Base-by-base conservation (phyloP, 1,140 invertebrate genomes). In the Drosophila yakuba region DNA sequence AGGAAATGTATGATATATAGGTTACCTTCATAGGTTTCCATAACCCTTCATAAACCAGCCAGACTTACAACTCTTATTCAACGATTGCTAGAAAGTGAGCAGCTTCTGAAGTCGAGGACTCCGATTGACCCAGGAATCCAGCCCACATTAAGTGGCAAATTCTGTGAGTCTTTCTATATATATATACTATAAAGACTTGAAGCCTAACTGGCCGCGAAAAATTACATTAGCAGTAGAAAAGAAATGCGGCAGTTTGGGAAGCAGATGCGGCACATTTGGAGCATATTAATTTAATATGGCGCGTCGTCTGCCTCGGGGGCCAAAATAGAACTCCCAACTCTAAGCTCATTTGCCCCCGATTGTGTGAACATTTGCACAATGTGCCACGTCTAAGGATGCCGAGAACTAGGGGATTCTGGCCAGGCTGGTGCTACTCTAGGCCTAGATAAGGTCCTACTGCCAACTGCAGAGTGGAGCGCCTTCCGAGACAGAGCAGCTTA, bases 111-210 rank as follows among this genome's bases (percentile, higher is more conserved):
- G 59, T 38, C 74, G 51, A 17, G 47, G 47, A 67, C 47, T 75
- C 66, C 64, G 60, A 68, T 82, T 80, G 73, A 43, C 43, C 51
- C 55, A 44, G 25, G 55, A 81, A 76, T 81, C 60, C 61, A 50
- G 67, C 62, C 73, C 8, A 77, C 78, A 85, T 86, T 88, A 88
- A 86, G 88, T 75, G 75, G 74, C 82, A 88, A n/a, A n/a, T n/a
- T 63, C 52, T 59, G 23, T 10, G 44, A 60, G 54, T 39, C 32
- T 15, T 15, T 15, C 10, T 43, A 43, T 43, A 43, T 43, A 43
- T 43, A 43, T 6, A 6, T 14, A n/a, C 20, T 6, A 41, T 15
- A 15, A 15, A 8, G 14, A 41, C 25, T 69, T 45, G 60, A 62
- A 69, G 78, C 60, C 52, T 48, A 75, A 79, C 58, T 81, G 68